These are phyloP conservation scores for Orthosia cruda DNA, from an alignment of 2,888 invertebrate genomes.

Conservation along the genomic window DNA sequence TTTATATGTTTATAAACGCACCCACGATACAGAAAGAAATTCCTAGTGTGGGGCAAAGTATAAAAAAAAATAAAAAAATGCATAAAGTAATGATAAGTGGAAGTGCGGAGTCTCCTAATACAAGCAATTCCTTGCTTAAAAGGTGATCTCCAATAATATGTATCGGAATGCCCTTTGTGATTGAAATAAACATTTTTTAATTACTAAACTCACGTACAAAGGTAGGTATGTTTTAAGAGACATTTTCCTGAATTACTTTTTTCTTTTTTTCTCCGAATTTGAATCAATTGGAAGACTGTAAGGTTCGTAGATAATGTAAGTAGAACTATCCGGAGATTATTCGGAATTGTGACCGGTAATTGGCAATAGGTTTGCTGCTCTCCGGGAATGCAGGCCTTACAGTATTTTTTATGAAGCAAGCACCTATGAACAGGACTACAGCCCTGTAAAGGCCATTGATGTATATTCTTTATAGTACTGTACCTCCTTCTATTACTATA, in stretches of 20 bases:
- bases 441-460: background rate
- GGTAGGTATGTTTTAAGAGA: slow-evolving; percentile 8
- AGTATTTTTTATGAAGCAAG: background rate
- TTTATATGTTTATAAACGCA: too few species aligned
- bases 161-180: too few species aligned
- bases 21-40: too few species aligned
- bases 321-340: slow-evolving; percentile 12
- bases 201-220: slow-evolving; percentile 23
- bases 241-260: background rate
- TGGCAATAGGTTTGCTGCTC: background rate
- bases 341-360: slow-evolving; percentile 16
- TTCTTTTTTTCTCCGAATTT: slow-evolving; percentile 3
- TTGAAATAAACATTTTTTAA: too few species aligned
- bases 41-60: too few species aligned
- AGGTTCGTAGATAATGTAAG: slow-evolving; percentile 2
- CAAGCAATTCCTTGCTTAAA: too few species aligned
- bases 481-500: too few species aligned
- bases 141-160: too few species aligned
- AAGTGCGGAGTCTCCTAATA: too few species aligned
- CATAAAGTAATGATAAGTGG: too few species aligned
- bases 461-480: too few species aligned
- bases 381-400: background rate
- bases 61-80: too few species aligned
- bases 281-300: slow-evolving; percentile 1
- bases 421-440: background rate